Conservation (phyloP, 2,888 invertebrate species). For the Globia sparganii region DNA sequence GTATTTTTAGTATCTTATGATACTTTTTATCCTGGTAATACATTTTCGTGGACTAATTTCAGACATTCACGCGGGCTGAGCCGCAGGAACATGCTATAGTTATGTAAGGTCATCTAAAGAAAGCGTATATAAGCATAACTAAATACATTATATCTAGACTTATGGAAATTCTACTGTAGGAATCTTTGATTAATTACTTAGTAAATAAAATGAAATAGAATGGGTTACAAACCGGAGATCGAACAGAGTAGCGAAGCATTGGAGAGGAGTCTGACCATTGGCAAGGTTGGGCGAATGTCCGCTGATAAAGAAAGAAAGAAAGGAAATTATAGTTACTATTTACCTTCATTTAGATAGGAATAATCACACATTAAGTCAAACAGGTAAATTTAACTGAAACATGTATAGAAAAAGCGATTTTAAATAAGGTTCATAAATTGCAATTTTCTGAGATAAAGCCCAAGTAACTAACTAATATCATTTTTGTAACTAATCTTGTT, state of each 20-base stretch:
- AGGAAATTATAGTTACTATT: constrained; percentile 38
- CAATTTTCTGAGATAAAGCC: not conserved
- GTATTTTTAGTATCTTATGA: too few species aligned
- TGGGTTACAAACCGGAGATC: constrained; percentile 59
- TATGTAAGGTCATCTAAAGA: not conserved
- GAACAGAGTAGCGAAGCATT: constrained; percentile 63
- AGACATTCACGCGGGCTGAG: not conserved
- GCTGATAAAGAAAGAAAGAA: constrained; percentile 57
- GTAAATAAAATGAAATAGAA: constrained; percentile 47
- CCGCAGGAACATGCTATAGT: not conserved
- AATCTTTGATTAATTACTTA: not conserved
- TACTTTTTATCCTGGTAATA: not conserved
- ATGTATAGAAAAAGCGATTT: not conserved
- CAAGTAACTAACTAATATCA: too few species aligned
- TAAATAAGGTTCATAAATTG: not conserved
- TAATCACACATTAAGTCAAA: not conserved
- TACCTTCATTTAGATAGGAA: not conserved
- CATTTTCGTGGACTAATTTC: not conserved
- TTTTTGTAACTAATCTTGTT: not conserved
- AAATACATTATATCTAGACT: constrained; percentile 35
- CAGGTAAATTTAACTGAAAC: not conserved
- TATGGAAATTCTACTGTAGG: constrained; percentile 16
- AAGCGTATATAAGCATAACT: constrained; percentile 26
- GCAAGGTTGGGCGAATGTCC: constrained; percentile 55
- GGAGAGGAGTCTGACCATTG: constrained; percentile 59